Conservation (phyloP, 2,888 invertebrate genomes). For the Andrena marginata region DNA sequence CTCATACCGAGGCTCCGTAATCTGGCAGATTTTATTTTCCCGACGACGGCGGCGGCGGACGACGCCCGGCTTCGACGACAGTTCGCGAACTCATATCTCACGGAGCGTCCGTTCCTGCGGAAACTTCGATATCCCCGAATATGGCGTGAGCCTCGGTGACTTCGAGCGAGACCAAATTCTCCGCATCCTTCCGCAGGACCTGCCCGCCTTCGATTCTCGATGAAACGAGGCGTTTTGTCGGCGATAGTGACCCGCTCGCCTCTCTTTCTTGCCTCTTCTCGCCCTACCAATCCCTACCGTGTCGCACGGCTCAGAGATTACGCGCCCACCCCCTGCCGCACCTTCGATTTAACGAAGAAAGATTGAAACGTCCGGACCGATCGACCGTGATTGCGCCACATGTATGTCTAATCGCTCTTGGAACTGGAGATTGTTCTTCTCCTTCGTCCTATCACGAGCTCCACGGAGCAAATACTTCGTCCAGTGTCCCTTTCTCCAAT, state of each 20-base stretch:
- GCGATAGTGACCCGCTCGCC: constrained; percentile 43
- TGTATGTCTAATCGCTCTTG: constrained; percentile 42
- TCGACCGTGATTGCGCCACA: constrained; percentile 54
- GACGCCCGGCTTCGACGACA: constrained; percentile 63
- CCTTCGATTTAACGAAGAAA: constrained; percentile 44
- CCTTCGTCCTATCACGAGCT: neutral
- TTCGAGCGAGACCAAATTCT: constrained; percentile 60
- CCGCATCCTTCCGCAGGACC: constrained; percentile 56
- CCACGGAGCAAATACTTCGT: neutral
- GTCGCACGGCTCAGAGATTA: constrained; percentile 33
- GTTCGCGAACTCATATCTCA: constrained; percentile 75
- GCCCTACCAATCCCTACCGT: constrained; percentile 1
- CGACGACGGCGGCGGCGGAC: constrained; percentile 40
- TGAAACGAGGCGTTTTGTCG: constrained; percentile 60
- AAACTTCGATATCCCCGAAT: constrained; percentile 75
- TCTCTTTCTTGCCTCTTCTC: constrained; percentile 16
- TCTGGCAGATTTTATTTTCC: constrained; percentile 73
- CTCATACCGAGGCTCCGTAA: constrained; percentile 61
- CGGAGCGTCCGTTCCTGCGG: constrained; percentile 71
- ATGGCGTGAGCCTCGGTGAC: constrained; percentile 53
- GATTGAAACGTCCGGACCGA: constrained; percentile 34
- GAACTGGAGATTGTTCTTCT: constrained; percentile 10
- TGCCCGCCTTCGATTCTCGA: constrained; percentile 47
- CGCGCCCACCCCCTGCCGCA: neutral
- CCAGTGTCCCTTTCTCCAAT: constrained; percentile 29